Conservation (phyloP, 1,140 invertebrate genomes). For the Diachasmimorpha longicaudata region DNA sequence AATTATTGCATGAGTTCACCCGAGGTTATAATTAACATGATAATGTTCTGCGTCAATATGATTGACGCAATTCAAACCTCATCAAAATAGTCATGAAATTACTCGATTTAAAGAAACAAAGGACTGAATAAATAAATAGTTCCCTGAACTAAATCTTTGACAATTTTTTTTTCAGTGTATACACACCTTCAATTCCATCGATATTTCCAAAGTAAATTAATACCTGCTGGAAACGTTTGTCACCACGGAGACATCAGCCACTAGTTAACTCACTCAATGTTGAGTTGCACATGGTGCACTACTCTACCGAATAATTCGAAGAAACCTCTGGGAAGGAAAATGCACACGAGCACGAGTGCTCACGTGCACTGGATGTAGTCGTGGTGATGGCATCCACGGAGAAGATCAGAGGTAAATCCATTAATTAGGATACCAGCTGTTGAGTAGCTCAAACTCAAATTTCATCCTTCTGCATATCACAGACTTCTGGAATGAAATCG, state of each 20-base stretch:
- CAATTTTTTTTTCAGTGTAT: too few species aligned
- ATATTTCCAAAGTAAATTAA: background rate
- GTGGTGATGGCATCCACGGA: background rate
- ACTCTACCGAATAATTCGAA: background rate
- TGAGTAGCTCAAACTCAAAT: slow-evolving; percentile 20
- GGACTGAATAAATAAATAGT: too few species aligned
- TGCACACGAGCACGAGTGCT: background rate
- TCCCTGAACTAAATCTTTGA: too few species aligned
- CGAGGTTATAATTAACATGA: too few species aligned
- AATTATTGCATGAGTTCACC: too few species aligned
- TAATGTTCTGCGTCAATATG: too few species aligned
- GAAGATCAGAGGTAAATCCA: slow-evolving; percentile 31
- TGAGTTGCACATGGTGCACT: background rate
- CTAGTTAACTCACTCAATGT: background rate
- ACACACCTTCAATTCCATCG: background rate
- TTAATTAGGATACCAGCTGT: slow-evolving; percentile 36
- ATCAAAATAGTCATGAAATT: too few species aligned
- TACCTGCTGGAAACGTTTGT: background rate
- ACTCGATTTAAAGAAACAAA: too few species aligned
- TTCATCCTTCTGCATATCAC: slow-evolving; percentile 26
- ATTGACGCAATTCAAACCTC: too few species aligned
- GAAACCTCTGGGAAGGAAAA: background rate
- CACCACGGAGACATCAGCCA: background rate
- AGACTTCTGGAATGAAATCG: background rate
- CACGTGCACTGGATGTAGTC: background rate